phyloP scores from a whole-genome alignment of 2,113 vertebrate genomes.

The Catharus bicknelli region DNA sequence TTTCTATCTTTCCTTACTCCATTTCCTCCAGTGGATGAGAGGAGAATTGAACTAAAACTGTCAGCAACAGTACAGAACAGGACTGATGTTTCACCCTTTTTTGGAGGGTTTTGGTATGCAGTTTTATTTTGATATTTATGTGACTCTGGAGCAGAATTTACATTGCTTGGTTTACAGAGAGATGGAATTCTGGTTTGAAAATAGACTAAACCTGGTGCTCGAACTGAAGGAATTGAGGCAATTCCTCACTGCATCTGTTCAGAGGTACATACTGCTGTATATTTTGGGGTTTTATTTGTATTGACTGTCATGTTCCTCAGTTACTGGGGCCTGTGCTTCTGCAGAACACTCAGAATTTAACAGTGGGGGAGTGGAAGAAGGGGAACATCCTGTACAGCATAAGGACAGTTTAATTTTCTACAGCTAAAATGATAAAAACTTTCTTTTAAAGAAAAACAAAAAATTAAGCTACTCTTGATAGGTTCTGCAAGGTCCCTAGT shows the following conservation, averaged over 20 bases:
- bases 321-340: neutral
- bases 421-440: neutral
- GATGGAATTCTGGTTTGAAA: neutral
- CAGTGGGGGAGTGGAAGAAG: neutral
- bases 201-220: neutral
- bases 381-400: neutral
- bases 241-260: neutral
- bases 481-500: neutral
- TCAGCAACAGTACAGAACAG: neutral
- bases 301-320: neutral
- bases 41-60: neutral
- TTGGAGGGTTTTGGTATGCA: neutral
- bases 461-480: neutral
- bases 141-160: neutral
- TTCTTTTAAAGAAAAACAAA: neutral
- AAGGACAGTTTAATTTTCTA: neutral
- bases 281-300: neutral
- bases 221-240: neutral
- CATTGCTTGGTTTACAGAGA: neutral
- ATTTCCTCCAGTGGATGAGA: neutral
- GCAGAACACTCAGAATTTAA: neutral
- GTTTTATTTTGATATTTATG: neutral
- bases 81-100: neutral
- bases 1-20: neutral
- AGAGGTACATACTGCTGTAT: neutral